Evolutionary conservation across 2,797 vertebrate species (phyloP).

Genomic region (Pseudocheirus occidentalis): DNA sequence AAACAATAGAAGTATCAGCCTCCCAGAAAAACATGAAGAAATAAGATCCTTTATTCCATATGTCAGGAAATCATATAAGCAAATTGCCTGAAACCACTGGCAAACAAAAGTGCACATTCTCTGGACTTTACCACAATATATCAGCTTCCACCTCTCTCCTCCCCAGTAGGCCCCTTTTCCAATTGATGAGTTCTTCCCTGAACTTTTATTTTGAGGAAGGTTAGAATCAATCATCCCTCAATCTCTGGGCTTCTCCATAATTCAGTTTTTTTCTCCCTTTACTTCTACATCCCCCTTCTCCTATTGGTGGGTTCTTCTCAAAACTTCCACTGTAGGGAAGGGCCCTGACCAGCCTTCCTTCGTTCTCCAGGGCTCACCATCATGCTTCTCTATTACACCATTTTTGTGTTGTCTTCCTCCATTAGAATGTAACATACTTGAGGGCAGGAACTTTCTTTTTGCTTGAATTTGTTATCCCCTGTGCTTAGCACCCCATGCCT

Average conservation of each 20-base stretch:
- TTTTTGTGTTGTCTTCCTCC: no score
- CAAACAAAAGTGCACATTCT: background rate
- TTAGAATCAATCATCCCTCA: background rate
- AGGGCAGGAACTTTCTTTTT: no score
- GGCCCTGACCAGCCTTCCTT: no score
- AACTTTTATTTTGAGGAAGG: background rate
- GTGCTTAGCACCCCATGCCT: no score
- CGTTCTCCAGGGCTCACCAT: no score
- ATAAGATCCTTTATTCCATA: background rate
- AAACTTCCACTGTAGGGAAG: no score
- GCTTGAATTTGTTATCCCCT: no score
- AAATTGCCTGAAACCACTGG: background rate
- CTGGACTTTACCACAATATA: background rate
- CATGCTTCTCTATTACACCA: no score
- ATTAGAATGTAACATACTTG: no score
- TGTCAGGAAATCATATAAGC: background rate
- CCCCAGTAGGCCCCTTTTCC: background rate
- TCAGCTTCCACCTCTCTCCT: background rate
- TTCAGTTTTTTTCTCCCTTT: no score
- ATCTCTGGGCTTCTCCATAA: background rate
- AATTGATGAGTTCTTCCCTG: background rate
- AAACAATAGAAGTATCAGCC: background rate
- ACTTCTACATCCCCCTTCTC: no score
- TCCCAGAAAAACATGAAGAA: background rate
- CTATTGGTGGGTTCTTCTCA: no score